Base-by-base conservation (phyloP, 2,113 vertebrate species). In the Silurus meridionalis region DNA sequence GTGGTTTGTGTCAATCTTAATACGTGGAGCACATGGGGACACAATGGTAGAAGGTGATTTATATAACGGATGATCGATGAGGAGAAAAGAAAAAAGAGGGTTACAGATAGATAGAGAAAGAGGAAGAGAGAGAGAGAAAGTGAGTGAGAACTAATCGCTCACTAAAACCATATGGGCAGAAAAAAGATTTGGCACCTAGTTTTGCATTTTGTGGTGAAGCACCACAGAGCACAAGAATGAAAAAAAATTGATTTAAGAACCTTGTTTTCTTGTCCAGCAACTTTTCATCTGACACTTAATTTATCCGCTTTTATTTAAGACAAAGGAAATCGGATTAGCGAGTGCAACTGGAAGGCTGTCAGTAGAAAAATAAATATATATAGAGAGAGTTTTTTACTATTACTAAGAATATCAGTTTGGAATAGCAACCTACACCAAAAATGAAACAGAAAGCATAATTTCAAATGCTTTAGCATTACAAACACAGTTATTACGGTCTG, bases 91-190 rank as follows among this genome's bases (percentile, higher is more conserved):
- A 6, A 61, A 57, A 37, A 58, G 53, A 3, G 15, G 17, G 1
- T 37, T 37, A 37, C 37, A 37, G 58, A 23, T 7, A 5, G 7
- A 19, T 8, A 9, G 28, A 37, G 13, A 21, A 7, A 60, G 53
- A 37, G 37, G 37, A 37, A 37, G 25, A 21, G 28, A 80, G 19
- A 80, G 77, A 37, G 17, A 80, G 57, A 61, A 61, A 61, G 17
- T 80, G 57, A 61, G 78, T 61, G 57, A 61, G 37, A 80, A 80
- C 28, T 48, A 61, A 80, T 61, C 57, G 17, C 78, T 80, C 57
- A 80, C 61, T 19, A 80, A 80, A 80, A 28, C 78, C 78, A 80
- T 80, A 61, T 80, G 57, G 78, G 58, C 9, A 61, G 74, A 78
- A 55, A 55, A 55, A 61, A 13, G 17, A 80, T 80, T 21, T 58